These are phyloP conservation scores for Acanthornis magna DNA, from an alignment of 2,797 vertebrate species.

Conservation along the genomic window DNA sequence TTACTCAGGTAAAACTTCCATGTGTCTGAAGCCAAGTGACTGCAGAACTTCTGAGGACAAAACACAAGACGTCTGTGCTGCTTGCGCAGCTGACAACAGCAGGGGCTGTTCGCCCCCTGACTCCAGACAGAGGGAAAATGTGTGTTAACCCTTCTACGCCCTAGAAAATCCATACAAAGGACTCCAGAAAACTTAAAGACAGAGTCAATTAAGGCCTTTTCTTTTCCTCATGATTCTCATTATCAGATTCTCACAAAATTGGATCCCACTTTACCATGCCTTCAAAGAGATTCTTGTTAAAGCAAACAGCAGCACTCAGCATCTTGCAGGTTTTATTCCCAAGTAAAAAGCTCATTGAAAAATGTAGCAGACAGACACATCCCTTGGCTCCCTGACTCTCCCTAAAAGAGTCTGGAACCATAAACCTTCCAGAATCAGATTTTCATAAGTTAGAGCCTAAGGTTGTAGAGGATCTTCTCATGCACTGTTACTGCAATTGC, in stretches of 20 bases:
- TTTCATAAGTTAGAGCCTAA: conserved; percentile 43
- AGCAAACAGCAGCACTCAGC: not conserved
- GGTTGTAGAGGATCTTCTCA: conserved; percentile 32
- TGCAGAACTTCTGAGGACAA: not conserved
- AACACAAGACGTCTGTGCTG: not conserved
- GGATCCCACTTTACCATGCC: not conserved
- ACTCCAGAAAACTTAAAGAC: not conserved
- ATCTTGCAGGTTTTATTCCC: not conserved
- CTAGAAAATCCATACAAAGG: not conserved
- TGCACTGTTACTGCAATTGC: not conserved
- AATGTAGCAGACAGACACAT: not conserved
- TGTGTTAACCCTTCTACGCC: not conserved
- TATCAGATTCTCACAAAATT: not conserved
- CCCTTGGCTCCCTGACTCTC: not conserved
- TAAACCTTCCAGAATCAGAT: conserved; percentile 4
- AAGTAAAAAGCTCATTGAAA: not conserved
- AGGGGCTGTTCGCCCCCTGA: not conserved
- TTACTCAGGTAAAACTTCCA: not conserved
- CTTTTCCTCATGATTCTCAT: conserved; percentile 21
- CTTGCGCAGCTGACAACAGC: not conserved
- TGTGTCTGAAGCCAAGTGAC: not conserved
- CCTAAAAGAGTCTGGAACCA: not conserved
- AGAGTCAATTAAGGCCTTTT: not conserved
- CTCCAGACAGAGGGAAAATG: not conserved
- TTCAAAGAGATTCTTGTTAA: conserved; percentile 10